These are phyloP conservation scores for Sitodiplosis mosellana DNA, from an alignment of 1,140 invertebrate species.

Conservation along the genomic window DNA sequence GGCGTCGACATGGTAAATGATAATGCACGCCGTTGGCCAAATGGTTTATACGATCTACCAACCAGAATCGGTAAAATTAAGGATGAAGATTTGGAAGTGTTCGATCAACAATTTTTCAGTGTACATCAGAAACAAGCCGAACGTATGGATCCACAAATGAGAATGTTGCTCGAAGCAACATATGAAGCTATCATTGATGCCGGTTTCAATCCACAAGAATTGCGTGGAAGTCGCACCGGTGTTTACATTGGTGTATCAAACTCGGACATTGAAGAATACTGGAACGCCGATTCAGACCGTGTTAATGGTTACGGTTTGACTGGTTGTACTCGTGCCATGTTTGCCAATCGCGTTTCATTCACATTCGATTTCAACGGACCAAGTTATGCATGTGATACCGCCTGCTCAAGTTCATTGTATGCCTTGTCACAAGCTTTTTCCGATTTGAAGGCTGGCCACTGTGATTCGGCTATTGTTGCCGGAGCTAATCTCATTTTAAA, in stretches of 20 bases:
- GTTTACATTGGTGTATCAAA: constrained; percentile 77
- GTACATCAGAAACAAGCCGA: constrained; percentile 20
- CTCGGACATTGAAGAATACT: constrained; percentile 71
- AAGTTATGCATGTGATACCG: constrained; percentile 57
- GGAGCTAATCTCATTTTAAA: constrained; percentile 1
- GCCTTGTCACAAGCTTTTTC: not conserved
- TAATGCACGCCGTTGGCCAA: not conserved
- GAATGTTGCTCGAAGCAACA: constrained; percentile 21
- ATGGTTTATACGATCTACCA: not conserved
- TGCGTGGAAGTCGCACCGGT: constrained; percentile 61
- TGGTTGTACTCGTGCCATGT: constrained; percentile 10
- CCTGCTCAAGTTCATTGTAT: constrained; percentile 47
- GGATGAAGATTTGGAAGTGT: constrained; percentile 8
- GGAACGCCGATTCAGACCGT: constrained; percentile 33
- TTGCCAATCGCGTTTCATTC: constrained; percentile 8
- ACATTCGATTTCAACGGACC: constrained; percentile 45
- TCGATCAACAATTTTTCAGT: constrained; percentile 30
- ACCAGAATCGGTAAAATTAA: not conserved
- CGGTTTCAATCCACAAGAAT: constrained; percentile 44
- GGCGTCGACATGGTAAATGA: not conserved
- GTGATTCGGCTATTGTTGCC: constrained; percentile 4
- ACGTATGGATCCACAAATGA: constrained; percentile 23
- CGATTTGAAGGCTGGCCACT: not conserved
- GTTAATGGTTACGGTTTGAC: constrained; percentile 8
- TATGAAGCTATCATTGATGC: constrained; percentile 19